phyloP scores from a whole-genome alignment of 1,140 invertebrate genomes.

The Prorops nasuta region DNA sequence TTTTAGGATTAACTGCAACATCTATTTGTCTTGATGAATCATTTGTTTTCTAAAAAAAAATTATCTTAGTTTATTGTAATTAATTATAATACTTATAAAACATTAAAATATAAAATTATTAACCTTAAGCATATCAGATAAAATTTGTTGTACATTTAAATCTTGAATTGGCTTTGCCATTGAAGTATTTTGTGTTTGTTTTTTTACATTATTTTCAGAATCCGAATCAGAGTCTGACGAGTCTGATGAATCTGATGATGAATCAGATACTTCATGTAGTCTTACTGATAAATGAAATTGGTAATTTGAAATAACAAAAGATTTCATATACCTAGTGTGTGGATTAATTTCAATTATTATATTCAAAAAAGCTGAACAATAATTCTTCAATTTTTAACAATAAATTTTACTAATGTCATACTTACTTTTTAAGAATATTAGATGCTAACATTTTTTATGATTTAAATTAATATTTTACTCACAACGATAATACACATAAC shows the following conservation, averaged over 20 bases:
- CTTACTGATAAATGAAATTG: conserved; percentile 10
- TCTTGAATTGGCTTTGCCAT: not conserved
- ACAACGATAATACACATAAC: conserved; percentile 25
- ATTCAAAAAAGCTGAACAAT: conserved; percentile 4
- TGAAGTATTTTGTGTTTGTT: conserved; percentile 10
- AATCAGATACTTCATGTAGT: conserved; percentile 17
- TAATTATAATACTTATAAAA: conserved; percentile 4
- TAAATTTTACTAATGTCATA: not conserved
- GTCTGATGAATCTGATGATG: conserved; percentile 26
- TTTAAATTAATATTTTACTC: conserved; percentile 5
- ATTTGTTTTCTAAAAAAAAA: conserved; percentile 12
- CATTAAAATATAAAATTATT: conserved; percentile 19
- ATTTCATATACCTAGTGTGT: conserved; percentile 2
- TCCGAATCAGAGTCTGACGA: conserved; percentile 38
- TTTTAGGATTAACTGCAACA: not conserved
- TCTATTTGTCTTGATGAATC: not conserved
- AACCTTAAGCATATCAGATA: conserved; percentile 16
- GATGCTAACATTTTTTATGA: not conserved
- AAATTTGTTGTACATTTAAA: conserved; percentile 6
- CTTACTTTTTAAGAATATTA: not conserved
- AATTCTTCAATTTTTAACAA: not conserved
- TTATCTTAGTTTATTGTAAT: conserved; percentile 4
- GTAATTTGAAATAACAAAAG: conserved; percentile 19
- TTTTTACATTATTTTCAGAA: conserved; percentile 27
- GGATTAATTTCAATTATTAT: conserved; percentile 1